Evolutionary conservation across 2,113 vertebrate genomes (phyloP).

Genomic region (Hippotragus niger): DNA sequence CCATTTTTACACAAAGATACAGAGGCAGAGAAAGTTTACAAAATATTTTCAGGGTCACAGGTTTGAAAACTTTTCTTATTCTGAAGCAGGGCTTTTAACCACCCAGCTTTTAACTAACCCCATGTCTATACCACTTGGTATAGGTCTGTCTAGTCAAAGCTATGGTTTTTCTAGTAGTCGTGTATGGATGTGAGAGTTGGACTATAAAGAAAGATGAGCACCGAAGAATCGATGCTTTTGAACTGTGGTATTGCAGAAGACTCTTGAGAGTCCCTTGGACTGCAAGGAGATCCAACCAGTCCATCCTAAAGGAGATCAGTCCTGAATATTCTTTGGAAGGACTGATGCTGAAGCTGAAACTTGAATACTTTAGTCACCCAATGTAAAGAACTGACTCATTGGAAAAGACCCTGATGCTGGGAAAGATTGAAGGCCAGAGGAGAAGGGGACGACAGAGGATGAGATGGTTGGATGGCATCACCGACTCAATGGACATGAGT

Average conservation of each 20-base stretch:
- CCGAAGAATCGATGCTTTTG: background rate
- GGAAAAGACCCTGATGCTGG: background rate
- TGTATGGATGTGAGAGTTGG: background rate
- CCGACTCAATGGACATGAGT: background rate
- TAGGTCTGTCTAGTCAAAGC: background rate
- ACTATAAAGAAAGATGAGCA: accelerated
- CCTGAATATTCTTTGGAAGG: background rate
- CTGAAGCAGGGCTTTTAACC: background rate
- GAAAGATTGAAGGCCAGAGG: background rate
- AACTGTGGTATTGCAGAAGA: background rate
- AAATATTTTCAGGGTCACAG: background rate
- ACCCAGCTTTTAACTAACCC: background rate
- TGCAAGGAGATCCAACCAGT: background rate
- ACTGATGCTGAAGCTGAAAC: background rate
- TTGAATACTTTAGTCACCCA: background rate
- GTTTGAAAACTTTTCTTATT: background rate
- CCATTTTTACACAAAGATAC: background rate
- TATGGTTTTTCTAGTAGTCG: background rate
- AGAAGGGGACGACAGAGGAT: accelerated
- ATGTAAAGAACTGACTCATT: background rate
- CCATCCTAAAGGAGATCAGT: background rate
- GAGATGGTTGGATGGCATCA: background rate
- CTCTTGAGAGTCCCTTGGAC: background rate
- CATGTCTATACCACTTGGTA: background rate
- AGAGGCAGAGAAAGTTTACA: background rate